Evolutionary conservation across 2,113 vertebrate species (phyloP).

Genomic region (Chitala chitala): DNA sequence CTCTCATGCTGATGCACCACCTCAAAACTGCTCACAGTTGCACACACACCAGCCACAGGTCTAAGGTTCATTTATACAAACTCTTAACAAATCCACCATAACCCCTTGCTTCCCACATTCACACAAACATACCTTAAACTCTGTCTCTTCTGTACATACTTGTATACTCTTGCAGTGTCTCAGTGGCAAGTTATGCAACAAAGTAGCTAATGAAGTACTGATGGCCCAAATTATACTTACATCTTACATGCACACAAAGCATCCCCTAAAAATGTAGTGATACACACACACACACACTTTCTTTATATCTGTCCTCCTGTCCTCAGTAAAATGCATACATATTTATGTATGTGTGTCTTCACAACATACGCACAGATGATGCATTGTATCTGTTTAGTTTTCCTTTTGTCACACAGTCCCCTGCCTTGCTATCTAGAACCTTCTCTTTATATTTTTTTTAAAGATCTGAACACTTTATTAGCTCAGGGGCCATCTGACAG

Average conservation of each 20-base stretch:
- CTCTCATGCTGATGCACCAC: not conserved
- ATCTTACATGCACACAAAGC: too few species aligned
- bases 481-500: slow-evolving; percentile 47
- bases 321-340: not conserved
- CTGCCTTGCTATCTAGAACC: slow-evolving; percentile 50
- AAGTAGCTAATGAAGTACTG: not conserved
- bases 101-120: not conserved
- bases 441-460: slow-evolving; percentile 58
- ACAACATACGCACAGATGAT: slow-evolving; percentile 18
- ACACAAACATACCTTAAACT: not conserved
- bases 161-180: too few species aligned
- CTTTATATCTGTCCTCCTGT: not conserved
- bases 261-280: too few species aligned
- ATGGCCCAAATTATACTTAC: too few species aligned
- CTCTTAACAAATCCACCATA: not conserved
- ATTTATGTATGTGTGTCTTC: not conserved
- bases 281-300: too few species aligned
- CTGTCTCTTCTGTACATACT: not conserved
- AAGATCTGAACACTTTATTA: slow-evolving; percentile 58
- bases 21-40: not conserved
- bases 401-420: slow-evolving; percentile 25
- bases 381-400: slow-evolving; percentile 34
- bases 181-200: not conserved
- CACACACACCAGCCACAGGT: slow-evolving; percentile 22
- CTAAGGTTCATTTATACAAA: too few species aligned